Evolutionary conservation across 2,113 vertebrate genomes (phyloP).

Genomic region (Ammospiza caudacuta): DNA sequence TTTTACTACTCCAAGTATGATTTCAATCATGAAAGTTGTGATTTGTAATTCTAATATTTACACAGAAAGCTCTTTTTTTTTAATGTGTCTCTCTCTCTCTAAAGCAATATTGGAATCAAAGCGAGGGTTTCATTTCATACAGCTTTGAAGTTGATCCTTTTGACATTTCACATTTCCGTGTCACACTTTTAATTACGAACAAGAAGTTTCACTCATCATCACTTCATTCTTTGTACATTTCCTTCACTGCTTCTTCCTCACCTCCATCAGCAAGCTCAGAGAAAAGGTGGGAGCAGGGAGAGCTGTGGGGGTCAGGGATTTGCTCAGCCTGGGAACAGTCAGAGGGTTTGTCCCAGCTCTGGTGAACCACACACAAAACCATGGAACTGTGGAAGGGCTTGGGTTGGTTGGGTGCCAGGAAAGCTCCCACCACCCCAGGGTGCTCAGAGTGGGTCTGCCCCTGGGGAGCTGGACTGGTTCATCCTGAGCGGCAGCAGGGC

Average conservation of each 20-base stretch:
- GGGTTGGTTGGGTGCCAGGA: background rate
- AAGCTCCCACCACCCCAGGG: accelerated
- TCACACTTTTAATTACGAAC: background rate
- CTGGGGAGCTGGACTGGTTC: accelerated
- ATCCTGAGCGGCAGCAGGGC: background rate
- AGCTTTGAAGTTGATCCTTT: constrained; percentile 62
- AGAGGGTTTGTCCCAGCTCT: accelerated
- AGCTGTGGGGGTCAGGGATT: accelerated
- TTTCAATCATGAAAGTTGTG: constrained; percentile 47
- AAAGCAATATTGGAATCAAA: constrained; percentile 50
- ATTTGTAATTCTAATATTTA: constrained; percentile 67
- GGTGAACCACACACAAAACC: accelerated
- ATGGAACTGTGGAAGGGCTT: accelerated
- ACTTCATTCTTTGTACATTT: background rate
- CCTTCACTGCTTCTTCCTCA: background rate
- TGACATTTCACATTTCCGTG: constrained; percentile 56
- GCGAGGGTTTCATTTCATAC: constrained; percentile 30
- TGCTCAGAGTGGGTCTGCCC: accelerated
- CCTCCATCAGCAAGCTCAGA: background rate
- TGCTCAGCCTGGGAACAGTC: background rate
- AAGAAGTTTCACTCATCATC: background rate
- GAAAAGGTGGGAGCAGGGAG: accelerated
- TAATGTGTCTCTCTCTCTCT: background rate
- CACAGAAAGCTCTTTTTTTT: constrained; percentile 31
- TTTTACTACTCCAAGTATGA: background rate